phyloP scores from a whole-genome alignment of 2,888 invertebrate species.

The Eupithecia subumbrata region DNA sequence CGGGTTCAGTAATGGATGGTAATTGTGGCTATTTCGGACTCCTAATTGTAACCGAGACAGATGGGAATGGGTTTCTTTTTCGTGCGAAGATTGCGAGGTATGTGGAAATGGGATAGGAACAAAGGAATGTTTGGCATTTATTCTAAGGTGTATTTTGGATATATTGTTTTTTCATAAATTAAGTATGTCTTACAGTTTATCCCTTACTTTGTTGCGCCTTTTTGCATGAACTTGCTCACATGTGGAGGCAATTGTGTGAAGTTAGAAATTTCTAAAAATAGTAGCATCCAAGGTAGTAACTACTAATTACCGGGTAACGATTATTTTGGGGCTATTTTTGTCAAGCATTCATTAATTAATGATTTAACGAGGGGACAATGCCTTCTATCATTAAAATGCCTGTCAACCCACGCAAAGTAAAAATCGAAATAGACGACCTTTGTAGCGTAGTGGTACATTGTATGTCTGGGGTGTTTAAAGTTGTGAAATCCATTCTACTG shows the following conservation, averaged over 20 bases:
- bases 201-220: too few species aligned
- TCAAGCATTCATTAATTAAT: not conserved
- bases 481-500: not conserved
- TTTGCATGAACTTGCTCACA: too few species aligned
- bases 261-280: not conserved
- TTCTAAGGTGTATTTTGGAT: not conserved
- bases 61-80: constrained; percentile 35
- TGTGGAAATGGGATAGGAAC: not conserved
- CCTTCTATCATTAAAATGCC: not conserved
- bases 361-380: not conserved
- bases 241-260: too few species aligned
- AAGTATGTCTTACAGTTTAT: not conserved
- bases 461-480: not conserved
- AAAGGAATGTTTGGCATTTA: not conserved
- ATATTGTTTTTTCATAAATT: too few species aligned
- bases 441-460: not conserved
- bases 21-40: constrained; percentile 48
- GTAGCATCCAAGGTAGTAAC: not conserved
- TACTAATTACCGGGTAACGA: not conserved
- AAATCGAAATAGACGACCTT: not conserved
- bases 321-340: not conserved
- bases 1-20: constrained; percentile 45
- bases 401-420: not conserved
- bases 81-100: constrained; percentile 7
- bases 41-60: constrained; percentile 46